Evolutionary conservation across 2,888 invertebrate species (phyloP), one percentile per base, ranked within the genome.

Genomic region (Lobophora halterata): DNA sequence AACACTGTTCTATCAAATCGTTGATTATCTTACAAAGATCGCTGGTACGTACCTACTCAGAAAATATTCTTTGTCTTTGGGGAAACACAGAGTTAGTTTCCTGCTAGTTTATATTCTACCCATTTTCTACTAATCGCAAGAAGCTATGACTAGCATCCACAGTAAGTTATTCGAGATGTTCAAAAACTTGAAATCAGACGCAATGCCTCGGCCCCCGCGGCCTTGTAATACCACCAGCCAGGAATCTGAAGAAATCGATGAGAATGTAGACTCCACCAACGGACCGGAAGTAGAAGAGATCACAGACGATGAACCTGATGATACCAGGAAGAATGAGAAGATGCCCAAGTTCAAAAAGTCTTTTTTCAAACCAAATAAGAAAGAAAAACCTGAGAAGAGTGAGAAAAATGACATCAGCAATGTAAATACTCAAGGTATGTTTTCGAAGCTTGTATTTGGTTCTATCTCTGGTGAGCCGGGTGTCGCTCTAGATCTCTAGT

Each of bases 181-280:
- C 46, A 73, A 79, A 21, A 77, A 82, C 38, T 49, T 89, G 17
- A 89, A 87, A 46, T 77, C 89, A 1, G 89, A 89, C 49, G 89
- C 89, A 4, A 73, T 81, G 19, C 89, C 89, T 0, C 78, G 78
- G 52, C 71, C 88, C 3, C 89, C 89, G 1, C 70, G 89, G 20
- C 58, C 67, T 16, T 51, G 49, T 18, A 51, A 54, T 7, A 57
- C 52, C n/a, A 49, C 40, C 7, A 39, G 53, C 23, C 26, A 25
- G 16, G 55, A 53, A 20, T 50, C 48, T 24, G 44, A 56, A 10
- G 52, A 56, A 19, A 43, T 61, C 19, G 55, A 66, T 50, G 65
- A 63, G 35, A 70, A 66, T 40, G 52, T 58, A 8, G 55, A 71
- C 17, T 46, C 49, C 7, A 38, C 55, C n/a, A 58, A 61, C 7